Evolutionary conservation across 1,140 invertebrate species (phyloP).

Genomic region (Hypothenemus hampei): DNA sequence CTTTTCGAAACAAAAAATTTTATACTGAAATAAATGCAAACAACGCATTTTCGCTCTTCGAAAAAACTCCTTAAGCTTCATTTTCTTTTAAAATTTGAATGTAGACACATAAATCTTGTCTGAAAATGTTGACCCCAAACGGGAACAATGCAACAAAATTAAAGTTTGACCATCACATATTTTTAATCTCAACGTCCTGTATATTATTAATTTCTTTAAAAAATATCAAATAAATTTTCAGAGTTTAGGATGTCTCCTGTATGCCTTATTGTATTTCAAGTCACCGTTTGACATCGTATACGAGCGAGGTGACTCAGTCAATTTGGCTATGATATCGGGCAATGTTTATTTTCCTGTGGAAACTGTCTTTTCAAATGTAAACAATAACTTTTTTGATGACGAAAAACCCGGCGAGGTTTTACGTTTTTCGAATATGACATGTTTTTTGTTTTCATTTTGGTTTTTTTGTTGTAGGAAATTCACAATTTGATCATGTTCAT

Average conservation of each 20-base stretch:
- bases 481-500: slow-evolving; percentile 66
- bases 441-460: neutral
- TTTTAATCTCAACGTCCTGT: no score
- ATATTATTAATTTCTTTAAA: slow-evolving; percentile 10
- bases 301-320: slow-evolving; percentile 81
- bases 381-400: neutral
- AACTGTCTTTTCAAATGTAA: slow-evolving; percentile 60
- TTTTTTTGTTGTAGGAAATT: slow-evolving; percentile 53
- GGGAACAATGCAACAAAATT: no score
- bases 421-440: neutral
- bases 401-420: neutral
- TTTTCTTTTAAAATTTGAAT: neutral
- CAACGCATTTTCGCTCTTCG: no score
- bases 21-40: no score
- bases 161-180: no score
- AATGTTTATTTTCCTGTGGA: slow-evolving; percentile 69
- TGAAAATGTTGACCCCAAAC: no score
- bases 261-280: slow-evolving; percentile 80
- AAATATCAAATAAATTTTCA: slow-evolving; percentile 48
- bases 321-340: slow-evolving; percentile 76
- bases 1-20: no score
- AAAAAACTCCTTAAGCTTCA: neutral
- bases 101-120: no score
- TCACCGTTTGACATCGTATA: slow-evolving; percentile 83
- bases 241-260: slow-evolving; percentile 82